phyloP scores from a whole-genome alignment of 1,140 invertebrate genomes.

The Pteromalus puparum region DNA sequence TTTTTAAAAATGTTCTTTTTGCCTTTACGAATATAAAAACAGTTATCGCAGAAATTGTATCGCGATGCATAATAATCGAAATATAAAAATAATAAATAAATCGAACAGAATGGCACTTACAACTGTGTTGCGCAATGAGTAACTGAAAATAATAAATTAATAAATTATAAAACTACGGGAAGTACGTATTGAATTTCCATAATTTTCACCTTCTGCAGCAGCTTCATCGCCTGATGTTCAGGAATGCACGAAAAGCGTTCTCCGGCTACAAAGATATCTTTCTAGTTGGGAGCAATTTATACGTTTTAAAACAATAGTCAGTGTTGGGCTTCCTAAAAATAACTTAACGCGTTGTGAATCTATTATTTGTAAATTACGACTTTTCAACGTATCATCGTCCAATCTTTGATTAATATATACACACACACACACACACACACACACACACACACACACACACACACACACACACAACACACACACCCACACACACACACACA shows the following conservation, averaged over 20 bases:
- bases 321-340: background rate
- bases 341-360: background rate
- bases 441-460: too few species aligned
- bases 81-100: constrained; percentile 1
- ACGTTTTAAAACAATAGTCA: background rate
- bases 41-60: background rate
- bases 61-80: background rate
- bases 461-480: too few species aligned
- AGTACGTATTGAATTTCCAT: background rate
- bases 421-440: too few species aligned
- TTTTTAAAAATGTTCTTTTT: too few species aligned
- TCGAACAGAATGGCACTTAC: background rate
- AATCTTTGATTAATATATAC: too few species aligned
- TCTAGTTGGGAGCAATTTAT: background rate
- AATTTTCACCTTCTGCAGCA: constrained; percentile 41
- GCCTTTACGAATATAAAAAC: too few species aligned
- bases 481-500: too few species aligned
- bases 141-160: constrained; percentile 16
- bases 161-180: background rate
- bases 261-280: constrained; percentile 33
- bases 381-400: too few species aligned
- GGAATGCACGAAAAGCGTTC: constrained; percentile 12
- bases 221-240: constrained; percentile 20
- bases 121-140: too few species aligned
- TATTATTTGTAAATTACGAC: too few species aligned